Conservation (phyloP, 2,113 vertebrate genomes). For the Guaruba guarouba region DNA sequence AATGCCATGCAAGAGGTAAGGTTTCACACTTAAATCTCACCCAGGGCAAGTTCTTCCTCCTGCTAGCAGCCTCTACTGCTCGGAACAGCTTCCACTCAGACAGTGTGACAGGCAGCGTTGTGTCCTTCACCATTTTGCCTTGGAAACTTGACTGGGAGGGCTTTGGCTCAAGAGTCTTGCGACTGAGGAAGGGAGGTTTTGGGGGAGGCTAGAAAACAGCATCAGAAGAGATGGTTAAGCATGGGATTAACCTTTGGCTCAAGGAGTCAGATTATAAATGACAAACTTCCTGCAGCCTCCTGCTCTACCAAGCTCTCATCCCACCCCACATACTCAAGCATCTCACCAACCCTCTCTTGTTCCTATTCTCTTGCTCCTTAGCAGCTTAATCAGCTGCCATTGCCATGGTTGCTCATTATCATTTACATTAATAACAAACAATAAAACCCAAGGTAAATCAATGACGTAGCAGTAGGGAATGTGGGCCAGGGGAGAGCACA, state of each 20-base stretch:
- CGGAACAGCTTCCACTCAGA: conserved; percentile 78
- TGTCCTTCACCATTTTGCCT: conserved; percentile 72
- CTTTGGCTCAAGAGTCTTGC: conserved; percentile 74
- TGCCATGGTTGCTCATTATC: background rate
- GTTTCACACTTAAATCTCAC: conserved; percentile 46
- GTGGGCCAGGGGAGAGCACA: background rate
- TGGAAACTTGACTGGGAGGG: conserved; percentile 53
- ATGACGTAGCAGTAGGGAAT: background rate
- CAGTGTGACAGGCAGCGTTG: conserved; percentile 75
- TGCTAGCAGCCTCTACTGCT: conserved; percentile 70
- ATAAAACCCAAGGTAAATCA: background rate
- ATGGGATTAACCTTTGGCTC: background rate
- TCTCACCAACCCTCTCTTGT: background rate
- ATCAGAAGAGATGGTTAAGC: background rate
- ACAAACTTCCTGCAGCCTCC: background rate
- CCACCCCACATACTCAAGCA: background rate
- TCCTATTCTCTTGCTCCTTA: background rate
- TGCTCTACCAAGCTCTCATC: background rate
- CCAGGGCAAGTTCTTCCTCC: conserved; percentile 75
- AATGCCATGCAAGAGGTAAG: background rate
- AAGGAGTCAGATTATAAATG: background rate
- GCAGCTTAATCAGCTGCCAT: background rate
- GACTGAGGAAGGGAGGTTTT: conserved; percentile 81
- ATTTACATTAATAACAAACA: background rate
- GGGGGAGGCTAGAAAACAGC: conserved; percentile 76